Percentiles rank a stretch among this genome's conserved stretches.
Evolutionary conservation across 2,888 invertebrate genomes (phyloP).

Genomic region (Liopterus haemorrhoidalis): DNA sequence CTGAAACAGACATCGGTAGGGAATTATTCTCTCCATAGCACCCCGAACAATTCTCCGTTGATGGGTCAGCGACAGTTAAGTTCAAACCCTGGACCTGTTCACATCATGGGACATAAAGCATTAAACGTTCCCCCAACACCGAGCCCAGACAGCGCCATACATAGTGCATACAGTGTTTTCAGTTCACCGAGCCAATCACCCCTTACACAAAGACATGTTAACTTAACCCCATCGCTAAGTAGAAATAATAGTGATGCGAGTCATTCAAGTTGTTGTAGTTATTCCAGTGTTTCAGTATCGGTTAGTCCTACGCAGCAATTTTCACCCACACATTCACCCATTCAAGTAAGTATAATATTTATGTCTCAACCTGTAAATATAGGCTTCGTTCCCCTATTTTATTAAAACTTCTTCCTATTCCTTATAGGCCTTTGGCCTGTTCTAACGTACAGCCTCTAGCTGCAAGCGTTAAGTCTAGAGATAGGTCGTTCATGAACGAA

Average conservation of each 20-base stretch:
- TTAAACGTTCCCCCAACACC: constrained; percentile 67
- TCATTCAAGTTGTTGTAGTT: constrained; percentile 82
- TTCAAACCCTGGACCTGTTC: constrained; percentile 36
- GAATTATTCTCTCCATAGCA: constrained; percentile 57
- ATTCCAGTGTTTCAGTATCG: constrained; percentile 59
- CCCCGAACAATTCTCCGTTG: constrained; percentile 62
- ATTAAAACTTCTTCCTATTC: constrained; percentile 10
- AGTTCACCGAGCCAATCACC: constrained; percentile 84
- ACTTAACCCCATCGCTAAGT: constrained; percentile 75
- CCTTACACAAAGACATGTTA: constrained; percentile 73
- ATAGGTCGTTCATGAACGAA: no score
- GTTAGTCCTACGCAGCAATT: constrained; percentile 58
- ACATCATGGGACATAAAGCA: constrained; percentile 50
- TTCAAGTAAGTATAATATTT: constrained; percentile 50
- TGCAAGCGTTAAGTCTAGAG: no score
- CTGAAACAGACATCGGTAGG: constrained; percentile 49
- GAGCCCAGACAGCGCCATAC: constrained; percentile 83
- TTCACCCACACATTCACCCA: constrained; percentile 83
- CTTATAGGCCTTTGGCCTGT: constrained; percentile 7
- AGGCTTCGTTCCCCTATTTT: neutral
- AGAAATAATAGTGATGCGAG: constrained; percentile 89
- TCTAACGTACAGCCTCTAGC: no score
- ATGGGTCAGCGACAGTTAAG: constrained; percentile 51
- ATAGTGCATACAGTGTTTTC: constrained; percentile 78
- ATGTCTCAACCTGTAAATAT: neutral